phyloP scores from a whole-genome alignment of 2,797 vertebrate species.

The Scolopax rusticola region DNA sequence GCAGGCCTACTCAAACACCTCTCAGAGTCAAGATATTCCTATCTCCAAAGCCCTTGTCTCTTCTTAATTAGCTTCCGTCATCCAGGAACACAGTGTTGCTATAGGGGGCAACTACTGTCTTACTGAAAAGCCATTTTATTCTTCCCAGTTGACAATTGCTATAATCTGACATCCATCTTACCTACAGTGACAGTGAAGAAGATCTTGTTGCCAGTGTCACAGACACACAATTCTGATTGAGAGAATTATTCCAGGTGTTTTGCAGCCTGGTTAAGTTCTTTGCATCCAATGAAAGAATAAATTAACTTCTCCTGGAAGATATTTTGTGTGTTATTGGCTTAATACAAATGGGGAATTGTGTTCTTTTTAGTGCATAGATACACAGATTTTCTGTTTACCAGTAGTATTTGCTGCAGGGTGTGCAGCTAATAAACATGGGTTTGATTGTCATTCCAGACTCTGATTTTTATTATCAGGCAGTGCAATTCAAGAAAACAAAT shows the following conservation, averaged over 20 bases:
- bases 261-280: not conserved
- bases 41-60: not conserved
- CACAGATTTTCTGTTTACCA: not conserved
- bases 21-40: not conserved
- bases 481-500: not conserved
- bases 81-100: not conserved
- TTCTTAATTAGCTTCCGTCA: not conserved
- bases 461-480: not conserved
- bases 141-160: not conserved
- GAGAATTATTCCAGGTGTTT: not conserved
- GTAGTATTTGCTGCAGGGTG: not conserved
- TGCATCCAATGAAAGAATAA: not conserved
- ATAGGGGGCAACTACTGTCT: not conserved
- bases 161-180: not conserved
- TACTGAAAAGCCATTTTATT: not conserved
- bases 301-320: not conserved
- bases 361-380: not conserved
- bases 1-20: not conserved
- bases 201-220: not conserved
- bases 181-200: not conserved
- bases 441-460: not conserved
- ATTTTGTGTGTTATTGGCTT: not conserved
- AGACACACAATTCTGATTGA: not conserved
- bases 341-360: not conserved
- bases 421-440: not conserved